Percentiles rank a stretch among this genome's conserved stretches.
These are phyloP conservation scores for Tenrec ecaudatus DNA, from an alignment of 2,113 vertebrate genomes.

Conservation along the genomic window DNA sequence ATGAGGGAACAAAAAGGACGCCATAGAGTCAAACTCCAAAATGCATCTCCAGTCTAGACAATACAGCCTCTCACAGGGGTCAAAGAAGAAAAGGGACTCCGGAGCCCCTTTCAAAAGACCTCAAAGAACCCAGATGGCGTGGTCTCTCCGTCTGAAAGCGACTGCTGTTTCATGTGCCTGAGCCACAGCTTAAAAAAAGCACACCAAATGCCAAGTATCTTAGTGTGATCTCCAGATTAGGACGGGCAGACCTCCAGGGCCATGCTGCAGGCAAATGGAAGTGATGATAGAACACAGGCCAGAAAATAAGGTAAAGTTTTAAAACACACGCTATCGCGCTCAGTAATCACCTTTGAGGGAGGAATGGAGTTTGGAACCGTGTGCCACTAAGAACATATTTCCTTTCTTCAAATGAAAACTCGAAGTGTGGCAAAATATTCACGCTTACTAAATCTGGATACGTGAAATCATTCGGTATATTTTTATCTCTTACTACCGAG, in stretches of 20 bases:
- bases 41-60: neutral
- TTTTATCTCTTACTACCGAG: neutral
- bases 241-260: neutral
- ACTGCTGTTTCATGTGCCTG: neutral
- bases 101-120: neutral
- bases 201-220: neutral
- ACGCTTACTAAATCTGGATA: neutral
- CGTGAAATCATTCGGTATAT: neutral
- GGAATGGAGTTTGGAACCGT: accelerated
- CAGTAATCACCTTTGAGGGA: neutral
- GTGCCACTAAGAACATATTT: neutral
- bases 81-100: neutral
- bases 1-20: neutral
- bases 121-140: neutral
- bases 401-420: neutral
- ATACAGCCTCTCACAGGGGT: neutral
- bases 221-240: neutral
- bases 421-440: neutral
- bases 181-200: neutral
- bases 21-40: neutral
- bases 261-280: neutral
- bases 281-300: neutral
- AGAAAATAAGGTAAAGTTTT: neutral
- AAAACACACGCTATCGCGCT: neutral
- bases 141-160: neutral